phyloP scores from a whole-genome alignment of 2,797 vertebrate species.

The Ctenosaura bakeri region DNA sequence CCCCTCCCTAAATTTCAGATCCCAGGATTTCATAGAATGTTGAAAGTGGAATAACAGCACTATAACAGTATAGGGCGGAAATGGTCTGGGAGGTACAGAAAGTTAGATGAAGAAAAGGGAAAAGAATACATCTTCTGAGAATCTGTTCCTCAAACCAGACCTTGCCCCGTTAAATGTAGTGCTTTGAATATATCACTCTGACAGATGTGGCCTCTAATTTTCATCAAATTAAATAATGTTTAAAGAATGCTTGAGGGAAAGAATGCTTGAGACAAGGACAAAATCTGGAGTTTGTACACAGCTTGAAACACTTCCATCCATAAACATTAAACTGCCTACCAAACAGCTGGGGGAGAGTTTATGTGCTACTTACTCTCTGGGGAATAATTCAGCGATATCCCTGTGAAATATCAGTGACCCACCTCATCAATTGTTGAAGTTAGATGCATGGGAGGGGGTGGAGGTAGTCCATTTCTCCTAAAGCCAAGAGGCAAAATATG shows the following conservation, averaged over 20 bases:
- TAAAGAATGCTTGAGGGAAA: slow-evolving; percentile 46
- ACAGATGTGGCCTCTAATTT: slow-evolving; percentile 60
- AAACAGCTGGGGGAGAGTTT: slow-evolving; percentile 49
- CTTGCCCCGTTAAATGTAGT: slow-evolving; percentile 4
- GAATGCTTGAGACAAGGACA: slow-evolving; percentile 41
- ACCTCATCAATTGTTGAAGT: slow-evolving; percentile 60
- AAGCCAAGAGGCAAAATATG: slow-evolving; percentile 43
- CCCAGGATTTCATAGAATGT: no score
- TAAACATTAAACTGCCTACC: slow-evolving; percentile 49
- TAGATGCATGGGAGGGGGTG: slow-evolving; percentile 46
- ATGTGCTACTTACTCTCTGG: slow-evolving; percentile 47
- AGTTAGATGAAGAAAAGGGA: not conserved
- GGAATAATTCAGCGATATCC: slow-evolving; percentile 47
- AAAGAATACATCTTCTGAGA: slow-evolving; percentile 33
- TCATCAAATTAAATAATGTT: slow-evolving; percentile 53
- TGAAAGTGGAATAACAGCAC: no score
- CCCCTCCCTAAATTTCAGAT: no score
- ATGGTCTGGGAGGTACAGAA: no score
- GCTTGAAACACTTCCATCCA: slow-evolving; percentile 55
- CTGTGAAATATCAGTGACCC: slow-evolving; percentile 63
- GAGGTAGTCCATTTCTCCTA: slow-evolving; percentile 34
- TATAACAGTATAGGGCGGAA: no score
- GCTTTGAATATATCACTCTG: slow-evolving; percentile 42
- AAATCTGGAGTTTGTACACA: slow-evolving; percentile 59
- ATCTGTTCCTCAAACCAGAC: slow-evolving; percentile 16